A percentile compares a stretch with the other conserved stretches of the same genome.
Evolutionary conservation across 92 coral and sea anemone species (phyloP).

Genomic region (Pocillopora grandis): DNA sequence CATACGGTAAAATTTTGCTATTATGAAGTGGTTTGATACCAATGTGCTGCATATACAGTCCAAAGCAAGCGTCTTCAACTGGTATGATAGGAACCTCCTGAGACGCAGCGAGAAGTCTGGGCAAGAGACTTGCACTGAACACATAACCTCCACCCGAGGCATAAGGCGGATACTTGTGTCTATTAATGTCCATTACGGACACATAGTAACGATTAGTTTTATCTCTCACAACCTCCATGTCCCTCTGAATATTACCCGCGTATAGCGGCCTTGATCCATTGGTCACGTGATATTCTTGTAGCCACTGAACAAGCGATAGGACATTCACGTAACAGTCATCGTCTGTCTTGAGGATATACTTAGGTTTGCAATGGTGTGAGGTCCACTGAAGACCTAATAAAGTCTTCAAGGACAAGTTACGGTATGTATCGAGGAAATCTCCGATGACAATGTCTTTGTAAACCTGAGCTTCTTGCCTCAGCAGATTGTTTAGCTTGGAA

Average conservation of each 20-base stretch:
- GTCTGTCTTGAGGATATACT: constrained; percentile 78
- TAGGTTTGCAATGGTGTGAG: constrained; percentile 49
- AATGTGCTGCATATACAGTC: constrained; percentile 57
- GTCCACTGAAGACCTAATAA: constrained; percentile 70
- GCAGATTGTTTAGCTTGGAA: constrained; percentile 57
- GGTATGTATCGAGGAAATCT: constrained; percentile 69
- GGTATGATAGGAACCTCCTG: constrained; percentile 55
- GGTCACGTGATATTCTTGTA: constrained; percentile 51
- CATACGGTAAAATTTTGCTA: constrained; percentile 65
- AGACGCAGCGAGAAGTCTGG: constrained; percentile 52
- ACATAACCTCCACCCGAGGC: constrained; percentile 86
- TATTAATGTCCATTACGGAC: constrained; percentile 41
- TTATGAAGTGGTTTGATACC: constrained; percentile 55
- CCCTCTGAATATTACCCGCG: constrained; percentile 68
- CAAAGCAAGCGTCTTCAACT: constrained; percentile 84
- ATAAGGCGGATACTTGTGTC: constrained; percentile 55
- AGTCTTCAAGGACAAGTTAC: constrained; percentile 71
- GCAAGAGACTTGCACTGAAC: constrained; percentile 70
- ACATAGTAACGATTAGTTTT: constrained; percentile 67
- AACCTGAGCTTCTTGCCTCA: constrained; percentile 66
- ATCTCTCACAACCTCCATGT: constrained; percentile 64
- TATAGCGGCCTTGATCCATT: constrained; percentile 65
- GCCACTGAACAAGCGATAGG: constrained; percentile 69
- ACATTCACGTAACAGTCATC: constrained; percentile 81
- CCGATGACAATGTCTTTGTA: constrained; percentile 80